Conservation (phyloP, 2,888 invertebrate species). For the Drosophila cracens region DNA sequence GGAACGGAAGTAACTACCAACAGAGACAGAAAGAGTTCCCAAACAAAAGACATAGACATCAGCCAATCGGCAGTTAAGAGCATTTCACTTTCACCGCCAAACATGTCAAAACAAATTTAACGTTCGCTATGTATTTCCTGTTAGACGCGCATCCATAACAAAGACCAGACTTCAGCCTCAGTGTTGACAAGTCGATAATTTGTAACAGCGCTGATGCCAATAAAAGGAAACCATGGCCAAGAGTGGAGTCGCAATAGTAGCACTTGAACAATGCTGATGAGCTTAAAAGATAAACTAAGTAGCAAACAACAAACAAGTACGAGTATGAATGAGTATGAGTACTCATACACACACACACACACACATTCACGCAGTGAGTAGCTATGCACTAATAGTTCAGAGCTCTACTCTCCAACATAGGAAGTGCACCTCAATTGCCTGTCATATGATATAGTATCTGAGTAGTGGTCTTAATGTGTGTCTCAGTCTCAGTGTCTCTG, state of each 20-base stretch:
- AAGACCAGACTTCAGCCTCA: conserved; percentile 16
- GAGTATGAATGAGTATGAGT: conserved; percentile 17
- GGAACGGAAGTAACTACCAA: conserved; percentile 57
- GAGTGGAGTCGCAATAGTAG: conserved; percentile 26
- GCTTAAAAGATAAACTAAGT: conserved; percentile 77
- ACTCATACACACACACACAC: conserved; percentile 11
- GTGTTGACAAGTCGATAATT: conserved; percentile 70
- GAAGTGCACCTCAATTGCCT: conserved; percentile 67
- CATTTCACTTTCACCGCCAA: conserved; percentile 82
- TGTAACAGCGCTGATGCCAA: conserved; percentile 56
- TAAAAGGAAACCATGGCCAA: conserved; percentile 62
- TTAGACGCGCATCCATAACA: conserved; percentile 59
- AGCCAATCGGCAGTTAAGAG: conserved; percentile 49
- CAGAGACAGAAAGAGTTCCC: conserved; percentile 11
- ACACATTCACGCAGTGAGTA: conserved; percentile 16
- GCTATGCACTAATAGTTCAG: conserved; percentile 67
- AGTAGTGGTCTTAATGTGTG: conserved; percentile 11
- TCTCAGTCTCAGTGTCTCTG: conserved; percentile 3
- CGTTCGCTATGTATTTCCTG: conserved; percentile 71
- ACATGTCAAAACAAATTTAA: conserved; percentile 78
- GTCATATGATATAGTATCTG: conserved; percentile 37
- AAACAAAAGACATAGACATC: conserved; percentile 27
- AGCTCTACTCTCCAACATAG: conserved; percentile 44
- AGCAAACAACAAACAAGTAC: conserved; percentile 53
- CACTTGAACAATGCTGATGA: conserved; percentile 74